Base-by-base conservation (phyloP, 2,113 vertebrate species). In the Lepus americanus region DNA sequence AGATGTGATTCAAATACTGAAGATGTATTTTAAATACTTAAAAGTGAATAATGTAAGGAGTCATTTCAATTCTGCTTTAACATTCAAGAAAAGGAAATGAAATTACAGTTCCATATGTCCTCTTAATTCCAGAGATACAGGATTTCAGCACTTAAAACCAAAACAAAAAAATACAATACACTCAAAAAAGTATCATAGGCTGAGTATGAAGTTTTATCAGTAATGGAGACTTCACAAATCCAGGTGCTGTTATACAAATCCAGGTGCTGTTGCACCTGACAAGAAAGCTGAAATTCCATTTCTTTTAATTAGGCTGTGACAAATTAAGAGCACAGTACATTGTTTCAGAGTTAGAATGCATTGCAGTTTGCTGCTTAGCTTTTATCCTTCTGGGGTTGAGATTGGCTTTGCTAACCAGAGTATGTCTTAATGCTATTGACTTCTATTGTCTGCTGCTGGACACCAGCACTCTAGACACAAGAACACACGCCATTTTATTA, bases 351-450 rank as follows among this genome's bases (percentile, higher is more conserved):
- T 72, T 31, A 39, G 19, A 69, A 59, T 16, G 7, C 4, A 74
- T 81, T 74, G 29, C 0, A 55, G 20, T 53, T 76, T 9, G 9
- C 19, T 36, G 23, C 4, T 61, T 66, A 79, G 29, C 33, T 86
- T 13, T 88, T 12, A 10, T 0, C 22, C 39, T 73, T 64, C 8
- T 39, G 27, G 8, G 16, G 23, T n/a, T 89, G 77, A 89, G 74
- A 72, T 39, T 95, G 83, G 3, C 74, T 94, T 96, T 82, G n/a
- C 55, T 73, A 90, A 96, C 67, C 36, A 79, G 10, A 25, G 1
- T 64, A 78, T 74, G 31, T 72, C 25, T 94, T 89, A 44, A 20
- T 77, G 23, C 9, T 76, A 53, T 64, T 66, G 39, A 76, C 36
- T 63, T 96, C 27, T 80, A 31, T 55, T 89, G 59, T 96, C 78